Evolutionary conservation across 2,888 invertebrate genomes (phyloP).

Genomic region (Campoplex nolae): DNA sequence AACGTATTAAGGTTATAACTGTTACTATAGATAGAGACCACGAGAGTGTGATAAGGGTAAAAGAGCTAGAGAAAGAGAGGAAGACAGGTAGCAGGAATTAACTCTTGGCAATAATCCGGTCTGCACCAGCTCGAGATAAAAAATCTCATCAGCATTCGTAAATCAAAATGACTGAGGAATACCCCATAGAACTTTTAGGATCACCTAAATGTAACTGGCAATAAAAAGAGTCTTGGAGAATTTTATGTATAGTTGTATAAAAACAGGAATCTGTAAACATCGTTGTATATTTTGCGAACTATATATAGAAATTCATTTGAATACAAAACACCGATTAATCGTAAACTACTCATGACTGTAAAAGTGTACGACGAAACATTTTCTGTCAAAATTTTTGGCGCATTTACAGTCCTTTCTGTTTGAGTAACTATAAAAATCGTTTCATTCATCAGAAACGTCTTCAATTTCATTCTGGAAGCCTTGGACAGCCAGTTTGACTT

Average conservation of each 20-base stretch:
- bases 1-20: constrained; percentile 4
- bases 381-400: not conserved
- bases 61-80: not conserved
- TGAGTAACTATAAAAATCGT: not conserved
- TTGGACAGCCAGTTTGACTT: not conserved
- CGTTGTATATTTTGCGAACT: not conserved
- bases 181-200: not conserved
- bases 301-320: not conserved
- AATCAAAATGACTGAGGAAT: constrained; percentile 8
- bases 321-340: not conserved
- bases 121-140: constrained; percentile 38
- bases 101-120: constrained; percentile 50
- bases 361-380: not conserved
- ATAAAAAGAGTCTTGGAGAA: not conserved
- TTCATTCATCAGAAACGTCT: not conserved
- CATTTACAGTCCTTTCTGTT: not conserved
- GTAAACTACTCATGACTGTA: not conserved
- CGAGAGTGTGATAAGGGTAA: not conserved
- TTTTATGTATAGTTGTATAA: not conserved
- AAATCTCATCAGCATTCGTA: constrained; percentile 57
- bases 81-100: constrained; percentile 32
- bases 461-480: not conserved
- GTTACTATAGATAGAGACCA: not conserved
- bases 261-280: not conserved
- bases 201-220: not conserved